Percentiles rank a stretch among this genome's conserved stretches.
These are phyloP conservation scores for Catharus bicknelli DNA, from an alignment of 2,113 vertebrate species.

Conservation along the genomic window DNA sequence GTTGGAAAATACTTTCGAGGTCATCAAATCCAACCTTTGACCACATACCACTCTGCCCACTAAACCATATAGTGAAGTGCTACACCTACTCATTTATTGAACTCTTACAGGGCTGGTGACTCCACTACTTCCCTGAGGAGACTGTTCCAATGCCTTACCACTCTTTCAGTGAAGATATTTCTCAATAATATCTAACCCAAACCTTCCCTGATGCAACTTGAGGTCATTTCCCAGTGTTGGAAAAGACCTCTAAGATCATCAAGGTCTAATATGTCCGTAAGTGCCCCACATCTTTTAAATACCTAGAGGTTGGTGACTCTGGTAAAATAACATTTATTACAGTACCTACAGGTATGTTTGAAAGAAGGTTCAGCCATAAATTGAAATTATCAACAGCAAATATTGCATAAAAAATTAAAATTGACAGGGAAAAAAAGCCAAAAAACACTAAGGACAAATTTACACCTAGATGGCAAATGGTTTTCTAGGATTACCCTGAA, in stretches of 20 bases:
- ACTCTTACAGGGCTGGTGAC: background rate
- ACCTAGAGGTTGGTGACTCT: no score
- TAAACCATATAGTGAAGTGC: background rate
- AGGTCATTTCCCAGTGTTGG: background rate
- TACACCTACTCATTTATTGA: background rate
- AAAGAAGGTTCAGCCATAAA: background rate
- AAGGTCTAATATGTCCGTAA: no score
- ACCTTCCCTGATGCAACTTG: background rate
- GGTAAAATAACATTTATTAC: background rate
- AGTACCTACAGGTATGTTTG: background rate
- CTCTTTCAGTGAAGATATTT: background rate
- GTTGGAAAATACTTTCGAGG: background rate
- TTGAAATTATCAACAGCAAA: background rate
- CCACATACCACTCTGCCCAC: background rate
- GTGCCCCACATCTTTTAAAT: background rate
- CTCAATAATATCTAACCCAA: background rate
- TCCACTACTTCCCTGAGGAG: background rate
- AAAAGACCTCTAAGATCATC: background rate
- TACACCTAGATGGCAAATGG: background rate
- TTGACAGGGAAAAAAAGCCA: accelerated
- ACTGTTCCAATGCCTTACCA: background rate
- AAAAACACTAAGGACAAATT: background rate
- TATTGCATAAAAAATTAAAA: background rate
- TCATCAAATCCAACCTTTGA: background rate
- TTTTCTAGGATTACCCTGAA: background rate